phyloP scores from a whole-genome alignment of 35 echinoderm and acorn worm genomes.

The Ophiothrix spiculata region DNA sequence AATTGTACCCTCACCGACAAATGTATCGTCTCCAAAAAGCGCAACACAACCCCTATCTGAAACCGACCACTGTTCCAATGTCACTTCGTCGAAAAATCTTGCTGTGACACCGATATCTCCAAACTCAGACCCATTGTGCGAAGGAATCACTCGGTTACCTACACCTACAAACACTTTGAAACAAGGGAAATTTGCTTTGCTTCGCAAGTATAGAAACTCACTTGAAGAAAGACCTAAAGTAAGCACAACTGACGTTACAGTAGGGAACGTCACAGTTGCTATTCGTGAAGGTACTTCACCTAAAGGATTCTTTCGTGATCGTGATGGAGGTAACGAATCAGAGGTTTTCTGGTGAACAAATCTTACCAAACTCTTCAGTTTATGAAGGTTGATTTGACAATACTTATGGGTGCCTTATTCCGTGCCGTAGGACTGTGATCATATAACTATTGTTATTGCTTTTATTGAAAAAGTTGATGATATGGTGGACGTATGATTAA shows the following conservation, averaged over 20 bases:
- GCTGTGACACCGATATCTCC: conserved; percentile 21
- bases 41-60: conserved; percentile 2
- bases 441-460: too few relatives aligned
- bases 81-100: not conserved
- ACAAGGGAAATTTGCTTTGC: conserved; percentile 78
- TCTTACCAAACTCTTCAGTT: too few relatives aligned
- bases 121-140: conserved; percentile 1
- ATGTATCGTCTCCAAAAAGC: conserved; percentile 21
- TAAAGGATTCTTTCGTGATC: conserved; percentile 69
- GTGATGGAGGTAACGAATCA: conserved; percentile 38
- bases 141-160: not conserved
- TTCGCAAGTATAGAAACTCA: conserved; percentile 84
- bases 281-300: conserved; percentile 71
- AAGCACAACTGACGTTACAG: conserved; percentile 71
- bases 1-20: conserved; percentile 47
- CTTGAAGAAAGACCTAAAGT: conserved; percentile 71
- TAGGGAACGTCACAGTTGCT: conserved; percentile 72
- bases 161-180: conserved; percentile 66
- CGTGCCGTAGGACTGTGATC: too few relatives aligned
- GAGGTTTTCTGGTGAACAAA: conserved; percentile 44
- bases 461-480: too few relatives aligned
- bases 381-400: too few relatives aligned
- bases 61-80: not conserved
- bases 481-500: too few relatives aligned
- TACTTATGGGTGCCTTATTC: too few relatives aligned